phyloP scores from a whole-genome alignment of 2,113 vertebrate species.

The Pycnonotus jocosus region DNA sequence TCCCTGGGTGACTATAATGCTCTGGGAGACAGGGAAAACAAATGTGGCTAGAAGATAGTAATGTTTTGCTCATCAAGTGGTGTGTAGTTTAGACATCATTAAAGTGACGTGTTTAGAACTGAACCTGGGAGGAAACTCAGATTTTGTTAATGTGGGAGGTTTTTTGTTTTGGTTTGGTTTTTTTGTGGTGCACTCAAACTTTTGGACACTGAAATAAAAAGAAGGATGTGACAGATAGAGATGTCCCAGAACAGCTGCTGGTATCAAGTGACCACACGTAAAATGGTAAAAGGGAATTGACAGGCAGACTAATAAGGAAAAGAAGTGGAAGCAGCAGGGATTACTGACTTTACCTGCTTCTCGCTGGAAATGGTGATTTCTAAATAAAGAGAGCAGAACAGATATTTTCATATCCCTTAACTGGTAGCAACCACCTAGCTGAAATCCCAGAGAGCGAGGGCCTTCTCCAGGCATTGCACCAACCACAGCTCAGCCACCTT shows the following conservation, averaged over 20 bases:
- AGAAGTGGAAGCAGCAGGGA: background rate
- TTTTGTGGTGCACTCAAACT: background rate
- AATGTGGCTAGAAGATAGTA: conserved; percentile 1
- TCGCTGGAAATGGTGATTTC: background rate
- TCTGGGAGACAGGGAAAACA: background rate
- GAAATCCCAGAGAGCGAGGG: background rate
- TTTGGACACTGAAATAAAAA: conserved; percentile 30
- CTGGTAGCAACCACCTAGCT: background rate
- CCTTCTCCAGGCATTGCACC: background rate
- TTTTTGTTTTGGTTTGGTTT: background rate
- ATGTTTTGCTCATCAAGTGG: background rate
- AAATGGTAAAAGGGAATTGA: background rate
- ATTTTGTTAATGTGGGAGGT: background rate
- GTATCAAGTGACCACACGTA: conserved; percentile 10
- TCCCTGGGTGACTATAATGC: background rate
- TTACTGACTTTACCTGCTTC: background rate
- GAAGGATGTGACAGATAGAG: conserved; percentile 45
- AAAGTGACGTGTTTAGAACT: background rate
- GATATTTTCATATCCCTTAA: background rate
- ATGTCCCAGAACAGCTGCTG: conserved; percentile 59
- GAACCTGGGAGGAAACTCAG: background rate
- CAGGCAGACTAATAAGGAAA: background rate
- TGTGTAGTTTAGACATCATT: background rate
- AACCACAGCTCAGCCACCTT: background rate
- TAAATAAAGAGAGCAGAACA: background rate